Evolutionary conservation across 2,888 invertebrate species (phyloP), one percentile per base, ranked within the genome.

Genomic region (Amblyjoppa proteus): DNA sequence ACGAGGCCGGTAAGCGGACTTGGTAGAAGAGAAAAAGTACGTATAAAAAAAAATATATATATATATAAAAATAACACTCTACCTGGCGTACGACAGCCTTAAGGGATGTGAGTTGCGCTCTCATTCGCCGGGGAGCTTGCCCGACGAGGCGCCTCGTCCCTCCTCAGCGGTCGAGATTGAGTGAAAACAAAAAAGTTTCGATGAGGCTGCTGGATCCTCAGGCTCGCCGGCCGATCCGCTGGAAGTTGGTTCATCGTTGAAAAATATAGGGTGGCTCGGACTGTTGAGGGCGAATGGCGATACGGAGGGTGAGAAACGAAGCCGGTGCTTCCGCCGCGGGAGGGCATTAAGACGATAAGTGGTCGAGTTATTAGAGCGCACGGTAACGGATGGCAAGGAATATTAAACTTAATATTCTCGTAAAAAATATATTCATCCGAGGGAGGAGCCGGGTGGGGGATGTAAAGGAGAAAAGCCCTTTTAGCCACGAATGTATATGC

Each of bases 111-210:
- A 75, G 75, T 64, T 45, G 71, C 66, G 58, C 51, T 58, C 68
- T 25, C 41, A 20, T 68, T 74, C 73, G 5, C 34, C 66, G 77
- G 41, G 68, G 31, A 68, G 58, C 61, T 74, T 61, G 53, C 45
- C 69, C 34, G 77, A 64, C 49, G 56, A 16, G 11, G 56, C 75
- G 64, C 53, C 51, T 56, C 77, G 45, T 41, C 25, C 71, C 61
- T 13, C 61, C 38, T 56, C 11, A 13, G 38, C n/a, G 28, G 51
- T 64, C 28, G 81, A 81, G 81, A 84, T 84, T 84, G 61, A 84
- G 73, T 74, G 73, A 78, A 77, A 81, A 69, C 73, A 81, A 77
- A 77, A 78, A 81, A 84, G 81, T 84, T 84, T 77, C 28, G 61
- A 71, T 11, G 56, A 61, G 45, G 41, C 25, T 70, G 11, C 41